phyloP scores from a whole-genome alignment of 2,797 vertebrate genomes.

The Lophotriccus pileatus region DNA sequence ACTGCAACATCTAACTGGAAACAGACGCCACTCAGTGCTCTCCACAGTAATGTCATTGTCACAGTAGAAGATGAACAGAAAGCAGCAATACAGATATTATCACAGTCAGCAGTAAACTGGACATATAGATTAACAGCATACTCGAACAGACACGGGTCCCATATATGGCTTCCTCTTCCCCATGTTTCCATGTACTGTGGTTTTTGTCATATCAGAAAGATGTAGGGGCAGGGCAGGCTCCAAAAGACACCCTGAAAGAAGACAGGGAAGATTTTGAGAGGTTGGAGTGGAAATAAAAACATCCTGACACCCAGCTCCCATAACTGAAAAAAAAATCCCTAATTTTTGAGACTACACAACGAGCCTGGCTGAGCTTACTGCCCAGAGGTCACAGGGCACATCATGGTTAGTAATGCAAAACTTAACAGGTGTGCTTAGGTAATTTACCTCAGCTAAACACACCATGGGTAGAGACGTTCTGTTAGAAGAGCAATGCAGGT shows the following conservation, averaged over 20 bases:
- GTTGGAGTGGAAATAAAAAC: not conserved
- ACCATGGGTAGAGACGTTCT: not conserved
- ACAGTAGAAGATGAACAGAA: not conserved
- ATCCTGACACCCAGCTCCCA: not conserved
- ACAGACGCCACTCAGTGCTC: not conserved
- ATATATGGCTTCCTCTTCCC: not conserved
- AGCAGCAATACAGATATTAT: not conserved
- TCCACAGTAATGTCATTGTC: not conserved
- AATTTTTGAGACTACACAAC: not conserved
- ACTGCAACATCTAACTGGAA: not conserved
- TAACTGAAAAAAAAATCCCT: not conserved
- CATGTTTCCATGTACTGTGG: accelerated
- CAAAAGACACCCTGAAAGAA: not conserved
- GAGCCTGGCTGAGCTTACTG: not conserved
- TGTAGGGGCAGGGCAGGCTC: not conserved
- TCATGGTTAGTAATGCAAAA: accelerated
- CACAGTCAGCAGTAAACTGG: not conserved
- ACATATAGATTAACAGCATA: not conserved
- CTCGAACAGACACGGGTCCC: not conserved
- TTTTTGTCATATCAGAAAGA: not conserved
- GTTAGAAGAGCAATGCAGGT: not conserved
- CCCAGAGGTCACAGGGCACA: not conserved
- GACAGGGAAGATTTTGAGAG: not conserved
- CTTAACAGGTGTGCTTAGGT: not conserved
- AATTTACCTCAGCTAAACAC: not conserved